Conservation (phyloP, 2,888 invertebrate genomes). For the Adela reaumurella region DNA sequence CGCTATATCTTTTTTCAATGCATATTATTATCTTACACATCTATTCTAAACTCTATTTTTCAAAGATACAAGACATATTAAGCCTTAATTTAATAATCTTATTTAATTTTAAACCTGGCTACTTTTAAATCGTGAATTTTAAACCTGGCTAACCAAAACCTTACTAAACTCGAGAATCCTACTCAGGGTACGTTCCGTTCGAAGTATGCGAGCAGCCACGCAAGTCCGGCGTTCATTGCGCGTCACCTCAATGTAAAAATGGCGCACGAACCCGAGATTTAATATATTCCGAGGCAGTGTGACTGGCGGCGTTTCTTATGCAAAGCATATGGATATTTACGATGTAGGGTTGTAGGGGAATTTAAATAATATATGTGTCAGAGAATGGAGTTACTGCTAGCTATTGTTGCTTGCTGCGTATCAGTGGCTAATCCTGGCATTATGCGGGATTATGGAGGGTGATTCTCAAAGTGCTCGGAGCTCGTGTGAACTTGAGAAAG, state of each 20-base stretch:
- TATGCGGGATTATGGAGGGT: background rate
- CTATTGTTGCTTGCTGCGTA: background rate
- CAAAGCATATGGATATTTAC: constrained; percentile 42
- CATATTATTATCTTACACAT: too few species aligned
- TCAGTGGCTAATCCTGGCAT: background rate
- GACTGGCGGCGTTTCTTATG: constrained; percentile 42
- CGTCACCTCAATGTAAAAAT: background rate
- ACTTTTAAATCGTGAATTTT: too few species aligned
- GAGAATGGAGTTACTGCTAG: background rate
- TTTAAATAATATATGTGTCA: constrained; percentile 4
- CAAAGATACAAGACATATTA: too few species aligned
- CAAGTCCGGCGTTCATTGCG: background rate
- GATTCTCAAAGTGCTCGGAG: background rate
- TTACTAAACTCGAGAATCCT: too few species aligned
- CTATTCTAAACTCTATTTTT: too few species aligned
- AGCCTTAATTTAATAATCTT: too few species aligned
- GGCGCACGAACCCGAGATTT: background rate
- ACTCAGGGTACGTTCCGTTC: too few species aligned
- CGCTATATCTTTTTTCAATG: too few species aligned
- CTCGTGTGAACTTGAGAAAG: background rate
- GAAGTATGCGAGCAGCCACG: constrained; percentile 4
- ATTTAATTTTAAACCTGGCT: too few species aligned
- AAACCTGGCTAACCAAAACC: too few species aligned
- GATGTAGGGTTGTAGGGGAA: constrained; percentile 22
- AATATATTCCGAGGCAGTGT: constrained; percentile 18